Base-by-base conservation (phyloP, 2,113 vertebrate species). In the Ochotona curzoniae region DNA sequence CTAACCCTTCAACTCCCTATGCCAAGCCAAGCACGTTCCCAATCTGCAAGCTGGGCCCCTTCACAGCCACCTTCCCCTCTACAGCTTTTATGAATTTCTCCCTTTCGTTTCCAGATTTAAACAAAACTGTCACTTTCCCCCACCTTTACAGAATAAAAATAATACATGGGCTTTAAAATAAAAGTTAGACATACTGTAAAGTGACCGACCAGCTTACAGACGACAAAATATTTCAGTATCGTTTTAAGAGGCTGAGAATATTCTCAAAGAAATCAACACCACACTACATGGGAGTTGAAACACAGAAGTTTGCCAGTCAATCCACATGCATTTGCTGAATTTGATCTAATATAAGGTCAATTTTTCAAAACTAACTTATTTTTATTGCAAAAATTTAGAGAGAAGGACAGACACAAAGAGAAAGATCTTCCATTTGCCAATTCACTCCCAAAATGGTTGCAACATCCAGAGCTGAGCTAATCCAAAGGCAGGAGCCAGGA, bases 21-120 rank as follows among this genome's bases (percentile, higher is more conserved):
- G 4, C 44, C 0, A 7, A 38, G 49, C 9, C 28, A 63, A 26
- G 0, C 0, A 2, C 2, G 17, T 20, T 51, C 2, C 26, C 12
- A 69, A 49, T 79, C 54, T 51, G 38, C 70, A 93, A n/a, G 75
- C 3, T 63, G 44, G 0, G 26, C 35, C 63, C 63, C 32, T 51
- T 89, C 20, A 1, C 4, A n/a, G 49, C 14, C 17, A 25, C 1
- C 21, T 71, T 32, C 18, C 21, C 38, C 35, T 61, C 44, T 51
- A 38, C 51, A 23, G 4, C 70, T 28, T 44, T 60, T 15, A n/a
- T 49, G 2, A 28, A 64, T 3, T 57, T 1, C 12, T n/a, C 60
- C 57, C 74, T 64, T 84, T 87, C 38, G 69, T 30, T 20, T 51
- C 6, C 60, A 63, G 67, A 49, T 44, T 78, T 70, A 38, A 92